These are phyloP conservation scores for Cecropterus lyciades DNA, from an alignment of 1,140 invertebrate species.

Conservation along the genomic window DNA sequence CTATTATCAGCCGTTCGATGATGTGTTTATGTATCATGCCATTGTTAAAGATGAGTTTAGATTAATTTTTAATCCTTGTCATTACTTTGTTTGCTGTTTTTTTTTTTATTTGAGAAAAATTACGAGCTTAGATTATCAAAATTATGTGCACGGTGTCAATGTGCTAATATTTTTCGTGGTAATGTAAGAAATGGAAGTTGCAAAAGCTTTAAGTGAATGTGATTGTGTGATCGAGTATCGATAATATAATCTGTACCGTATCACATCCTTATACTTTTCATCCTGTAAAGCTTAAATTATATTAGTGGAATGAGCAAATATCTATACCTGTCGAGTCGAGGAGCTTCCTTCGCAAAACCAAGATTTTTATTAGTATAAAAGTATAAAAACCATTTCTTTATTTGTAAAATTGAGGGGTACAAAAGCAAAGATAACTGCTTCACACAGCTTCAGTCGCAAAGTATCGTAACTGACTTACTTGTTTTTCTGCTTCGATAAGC, in stretches of 20 bases:
- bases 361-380: not conserved
- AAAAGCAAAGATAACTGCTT: too few relatives aligned
- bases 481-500: too few relatives aligned
- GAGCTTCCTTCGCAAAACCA: constrained; percentile 39
- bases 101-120: not conserved
- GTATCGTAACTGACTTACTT: too few relatives aligned
- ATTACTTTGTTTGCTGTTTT: constrained; percentile 1
- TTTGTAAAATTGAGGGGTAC: too few relatives aligned
- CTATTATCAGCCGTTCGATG: constrained; percentile 49
- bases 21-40: constrained; percentile 55
- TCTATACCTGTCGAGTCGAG: constrained; percentile 12
- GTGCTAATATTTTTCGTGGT: constrained; percentile 27
- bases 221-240: constrained; percentile 39
- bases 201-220: constrained; percentile 52
- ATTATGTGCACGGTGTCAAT: constrained; percentile 30
- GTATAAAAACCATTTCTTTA: too few relatives aligned
- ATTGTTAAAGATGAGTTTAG: constrained; percentile 1
- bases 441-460: too few relatives aligned
- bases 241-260: constrained; percentile 35
- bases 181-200: constrained; percentile 46
- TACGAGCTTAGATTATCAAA: constrained; percentile 9
- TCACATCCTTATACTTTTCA: constrained; percentile 23
- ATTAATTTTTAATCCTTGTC: not conserved
- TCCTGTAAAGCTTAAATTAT: constrained; percentile 40
- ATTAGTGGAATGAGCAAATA: constrained; percentile 40